Evolutionary conservation across 2,888 invertebrate species (phyloP).

Genomic region (Sphecodes monilicornis): DNA sequence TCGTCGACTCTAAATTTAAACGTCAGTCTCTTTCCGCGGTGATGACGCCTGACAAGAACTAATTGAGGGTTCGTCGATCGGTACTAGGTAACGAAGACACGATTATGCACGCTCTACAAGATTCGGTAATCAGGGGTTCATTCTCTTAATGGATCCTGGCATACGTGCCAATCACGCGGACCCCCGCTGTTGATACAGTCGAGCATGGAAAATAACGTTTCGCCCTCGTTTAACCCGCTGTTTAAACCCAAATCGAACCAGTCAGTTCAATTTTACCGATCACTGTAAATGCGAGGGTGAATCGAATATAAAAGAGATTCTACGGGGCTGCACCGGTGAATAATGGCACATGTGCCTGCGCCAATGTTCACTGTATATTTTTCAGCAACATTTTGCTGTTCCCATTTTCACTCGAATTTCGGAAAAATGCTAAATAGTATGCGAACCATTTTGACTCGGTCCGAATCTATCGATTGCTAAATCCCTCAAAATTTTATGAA

Average conservation of each 20-base stretch:
- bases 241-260: constrained; percentile 24
- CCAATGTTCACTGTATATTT: neutral
- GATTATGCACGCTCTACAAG: constrained; percentile 78
- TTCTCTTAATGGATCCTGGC: constrained; percentile 70
- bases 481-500: neutral
- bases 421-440: neutral
- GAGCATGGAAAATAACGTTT: constrained; percentile 51
- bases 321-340: neutral
- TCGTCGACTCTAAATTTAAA: constrained; percentile 72
- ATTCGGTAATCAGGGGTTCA: constrained; percentile 66
- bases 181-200: constrained; percentile 44
- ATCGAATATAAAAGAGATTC: neutral
- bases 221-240: constrained; percentile 29
- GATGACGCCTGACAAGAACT: constrained; percentile 72
- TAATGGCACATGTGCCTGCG: neutral
- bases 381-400: neutral
- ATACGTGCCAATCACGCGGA: constrained; percentile 63
- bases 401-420: neutral
- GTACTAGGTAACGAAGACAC: constrained; percentile 73
- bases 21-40: constrained; percentile 64
- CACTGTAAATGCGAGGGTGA: neutral
- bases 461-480: neutral
- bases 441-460: neutral
- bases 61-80: constrained; percentile 76
- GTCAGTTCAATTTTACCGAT: neutral